These are phyloP conservation scores for Chironomus tepperi DNA, from an alignment of 1,140 invertebrate species.

Conservation along the genomic window DNA sequence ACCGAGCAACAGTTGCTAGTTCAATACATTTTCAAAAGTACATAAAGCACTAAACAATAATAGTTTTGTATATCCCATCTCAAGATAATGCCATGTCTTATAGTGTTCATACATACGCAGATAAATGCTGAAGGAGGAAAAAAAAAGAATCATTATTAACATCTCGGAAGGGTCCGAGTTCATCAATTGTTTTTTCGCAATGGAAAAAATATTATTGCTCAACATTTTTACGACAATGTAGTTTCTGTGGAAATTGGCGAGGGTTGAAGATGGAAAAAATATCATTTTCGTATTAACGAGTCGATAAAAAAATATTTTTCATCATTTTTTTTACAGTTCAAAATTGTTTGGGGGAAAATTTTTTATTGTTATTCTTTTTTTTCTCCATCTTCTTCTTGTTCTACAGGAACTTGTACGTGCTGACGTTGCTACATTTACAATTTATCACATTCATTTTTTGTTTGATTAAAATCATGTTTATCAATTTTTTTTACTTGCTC, in stretches of 20 bases:
- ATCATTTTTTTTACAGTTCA: not conserved
- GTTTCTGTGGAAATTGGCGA: not conserved
- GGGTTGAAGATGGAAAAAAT: not conserved
- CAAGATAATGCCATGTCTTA: too few relatives aligned
- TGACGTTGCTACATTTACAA: not conserved
- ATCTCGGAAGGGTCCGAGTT: not conserved
- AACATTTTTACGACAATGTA: not conserved
- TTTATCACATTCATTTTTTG: constrained; percentile 14
- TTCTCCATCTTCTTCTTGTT: not conserved
- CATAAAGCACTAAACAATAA: too few relatives aligned
- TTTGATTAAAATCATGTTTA: constrained; percentile 10
- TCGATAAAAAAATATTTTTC: constrained; percentile 14
- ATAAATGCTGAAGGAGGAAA: too few relatives aligned
- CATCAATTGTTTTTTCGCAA: constrained; percentile 6
- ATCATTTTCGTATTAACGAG: constrained; percentile 14
- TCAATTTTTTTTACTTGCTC: not conserved
- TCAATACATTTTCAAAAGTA: too few relatives aligned
- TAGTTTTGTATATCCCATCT: too few relatives aligned
- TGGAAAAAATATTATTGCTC: constrained; percentile 2
- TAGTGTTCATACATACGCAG: too few relatives aligned
- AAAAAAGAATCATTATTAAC: too few relatives aligned
- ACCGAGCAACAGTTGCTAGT: too few relatives aligned
- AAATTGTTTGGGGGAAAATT: not conserved
- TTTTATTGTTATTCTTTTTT: not conserved
- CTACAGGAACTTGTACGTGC: not conserved